phyloP scores from a whole-genome alignment of 1,140 invertebrate species.

The Saccostrea echinata region DNA sequence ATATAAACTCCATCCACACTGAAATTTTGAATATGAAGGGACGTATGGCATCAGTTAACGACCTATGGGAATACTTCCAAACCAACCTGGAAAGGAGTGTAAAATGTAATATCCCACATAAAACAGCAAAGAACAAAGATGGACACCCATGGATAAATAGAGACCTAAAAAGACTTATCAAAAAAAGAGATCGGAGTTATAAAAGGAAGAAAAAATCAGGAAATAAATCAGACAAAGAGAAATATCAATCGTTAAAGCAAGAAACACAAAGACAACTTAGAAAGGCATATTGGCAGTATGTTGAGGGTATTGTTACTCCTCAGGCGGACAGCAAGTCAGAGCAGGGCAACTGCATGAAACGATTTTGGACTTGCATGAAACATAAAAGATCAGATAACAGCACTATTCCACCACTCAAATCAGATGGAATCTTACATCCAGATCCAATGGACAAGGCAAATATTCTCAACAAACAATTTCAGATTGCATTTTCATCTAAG shows the following conservation, averaged over 20 bases:
- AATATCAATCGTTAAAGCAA: not conserved
- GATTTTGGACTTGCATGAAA: no score
- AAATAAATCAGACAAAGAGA: not conserved
- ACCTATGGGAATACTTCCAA: slow-evolving; percentile 23
- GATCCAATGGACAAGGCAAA: no score
- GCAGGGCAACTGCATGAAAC: no score
- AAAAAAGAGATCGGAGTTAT: slow-evolving; percentile 20
- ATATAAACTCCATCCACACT: not conserved
- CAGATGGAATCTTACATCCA: no score
- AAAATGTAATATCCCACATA: slow-evolving; percentile 42
- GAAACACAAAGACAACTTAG: slow-evolving; percentile 2
- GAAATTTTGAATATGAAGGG: not conserved
- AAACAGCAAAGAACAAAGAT: slow-evolving; percentile 42
- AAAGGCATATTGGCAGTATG: slow-evolving; percentile 17
- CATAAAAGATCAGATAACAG: no score
- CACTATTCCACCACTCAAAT: no score
- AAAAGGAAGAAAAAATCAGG: slow-evolving; percentile 46
- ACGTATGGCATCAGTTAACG: not conserved
- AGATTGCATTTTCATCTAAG: not conserved
- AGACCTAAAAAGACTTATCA: slow-evolving; percentile 5
- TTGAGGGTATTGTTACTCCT: no score
- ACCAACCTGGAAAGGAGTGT: not conserved
- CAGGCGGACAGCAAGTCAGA: no score
- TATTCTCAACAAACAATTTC: no score
- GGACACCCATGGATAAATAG: slow-evolving; percentile 33